Evolutionary conservation across 2,113 vertebrate genomes (phyloP), one percentile per base, ranked within the genome.

Genomic region (Dolichallabes microphthalmus): DNA sequence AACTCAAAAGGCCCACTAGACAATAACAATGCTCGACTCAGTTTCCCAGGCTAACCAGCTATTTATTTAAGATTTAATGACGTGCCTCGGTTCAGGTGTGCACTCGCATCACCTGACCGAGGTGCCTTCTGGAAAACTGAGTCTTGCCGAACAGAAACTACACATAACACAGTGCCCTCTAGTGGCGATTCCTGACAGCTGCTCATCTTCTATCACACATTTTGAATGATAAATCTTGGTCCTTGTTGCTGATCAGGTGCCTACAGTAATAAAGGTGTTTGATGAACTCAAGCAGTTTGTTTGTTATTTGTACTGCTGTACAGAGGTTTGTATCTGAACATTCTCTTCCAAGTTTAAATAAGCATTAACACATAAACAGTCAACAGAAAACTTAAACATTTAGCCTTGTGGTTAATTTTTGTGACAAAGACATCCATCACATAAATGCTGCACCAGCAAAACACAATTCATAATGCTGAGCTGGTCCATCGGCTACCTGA

Each of bases 171-270:
- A n/a, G n/a, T n/a, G n/a, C n/a, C n/a, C n/a, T n/a, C n/a, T n/a
- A n/a, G n/a, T n/a, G n/a, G n/a, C n/a, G n/a, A n/a, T n/a, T n/a
- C n/a, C n/a, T n/a, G n/a, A n/a, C n/a, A n/a, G n/a, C 32, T 17
- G 32, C 32, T 27, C 53, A 12, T 73, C 61, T 25, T 64, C 53
- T 66, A 35, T 69, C 75, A 66, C 39, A 57, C 78, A 66, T 81
- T 88, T 80, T 85, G 69, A 61, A 17, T 82, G 9, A 52, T 82
- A 30, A 2, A 69, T 80, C 32, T 87, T 25, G 15, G 27, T 11
- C 39, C 58, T 68, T 52, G n/a, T 15, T 1, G 19, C 2, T 78
- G 74, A 32, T 10, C n/a, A 57, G 1, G 7, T 53, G 35, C 20
- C 39, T 50, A 27, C 22, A 27, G 13, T 17, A 39, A 10, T 27